These are phyloP conservation scores for Colinus virginianus DNA, from an alignment of 2,113 vertebrate species.

Conservation along the genomic window DNA sequence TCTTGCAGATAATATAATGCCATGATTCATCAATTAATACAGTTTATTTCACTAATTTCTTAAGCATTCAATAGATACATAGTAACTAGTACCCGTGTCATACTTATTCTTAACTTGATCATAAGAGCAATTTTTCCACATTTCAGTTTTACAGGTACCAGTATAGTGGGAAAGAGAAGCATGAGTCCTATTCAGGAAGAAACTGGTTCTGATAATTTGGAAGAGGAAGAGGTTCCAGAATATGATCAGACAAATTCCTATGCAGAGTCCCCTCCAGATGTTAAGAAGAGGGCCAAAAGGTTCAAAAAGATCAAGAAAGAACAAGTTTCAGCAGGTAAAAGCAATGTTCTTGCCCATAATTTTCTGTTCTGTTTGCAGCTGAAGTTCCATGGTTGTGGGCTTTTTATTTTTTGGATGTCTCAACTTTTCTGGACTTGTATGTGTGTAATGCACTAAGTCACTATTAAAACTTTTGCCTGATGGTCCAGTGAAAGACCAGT, in stretches of 20 bases:
- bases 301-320: constrained; percentile 86
- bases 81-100: not conserved
- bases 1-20: not conserved
- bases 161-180: constrained; percentile 82
- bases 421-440: not conserved
- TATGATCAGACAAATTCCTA: constrained; percentile 64
- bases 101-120: not conserved
- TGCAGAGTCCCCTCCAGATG: constrained; percentile 72
- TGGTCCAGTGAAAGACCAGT: too few species aligned
- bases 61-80: not conserved
- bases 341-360: fast-evolving
- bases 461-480: not conserved
- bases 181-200: constrained; percentile 86
- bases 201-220: constrained; percentile 67
- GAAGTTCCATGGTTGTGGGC: not conserved
- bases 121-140: not conserved
- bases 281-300: constrained; percentile 84
- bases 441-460: not conserved
- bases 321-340: constrained; percentile 75
- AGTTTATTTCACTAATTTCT: not conserved
- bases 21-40: not conserved
- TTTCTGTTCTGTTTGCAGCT: not conserved
- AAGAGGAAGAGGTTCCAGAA: constrained; percentile 62
- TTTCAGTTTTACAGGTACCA: constrained; percentile 70
- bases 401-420: not conserved